Evolutionary conservation across 2,113 vertebrate species (phyloP).

Genomic region (Apaloderma vittatum): DNA sequence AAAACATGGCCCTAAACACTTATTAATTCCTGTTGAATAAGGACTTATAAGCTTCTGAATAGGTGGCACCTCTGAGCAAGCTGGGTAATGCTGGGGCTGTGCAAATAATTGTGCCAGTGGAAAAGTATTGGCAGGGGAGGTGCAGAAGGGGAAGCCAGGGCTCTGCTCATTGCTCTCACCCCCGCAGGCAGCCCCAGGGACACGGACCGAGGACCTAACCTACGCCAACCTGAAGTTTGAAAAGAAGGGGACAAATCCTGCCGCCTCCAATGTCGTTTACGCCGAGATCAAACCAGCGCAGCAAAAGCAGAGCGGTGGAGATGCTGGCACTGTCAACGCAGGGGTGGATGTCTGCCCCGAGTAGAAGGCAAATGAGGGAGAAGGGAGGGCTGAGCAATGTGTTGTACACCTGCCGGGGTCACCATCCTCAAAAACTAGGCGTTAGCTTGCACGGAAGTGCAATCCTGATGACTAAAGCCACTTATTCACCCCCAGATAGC

Average conservation of each 20-base stretch:
- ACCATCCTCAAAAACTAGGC: not conserved
- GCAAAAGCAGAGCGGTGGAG: not conserved
- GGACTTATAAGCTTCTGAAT: not conserved
- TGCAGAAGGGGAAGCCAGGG: not conserved
- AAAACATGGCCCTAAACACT: not conserved
- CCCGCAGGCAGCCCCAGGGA: not conserved
- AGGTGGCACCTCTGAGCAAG: not conserved
- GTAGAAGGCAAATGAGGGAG: not conserved
- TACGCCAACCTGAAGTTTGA: constrained; percentile 33
- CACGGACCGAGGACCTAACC: not conserved
- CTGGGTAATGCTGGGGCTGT: not conserved
- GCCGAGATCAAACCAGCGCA: not conserved
- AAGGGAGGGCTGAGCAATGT: not conserved
- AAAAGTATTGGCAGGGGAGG: not conserved
- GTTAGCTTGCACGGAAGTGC: not conserved
- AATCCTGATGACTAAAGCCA: not conserved
- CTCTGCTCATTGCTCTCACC: not conserved
- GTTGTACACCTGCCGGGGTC: rapidly evolving
- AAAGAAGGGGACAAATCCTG: not conserved
- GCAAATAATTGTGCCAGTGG: not conserved
- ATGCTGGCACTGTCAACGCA: not conserved
- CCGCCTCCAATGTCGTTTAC: not conserved
- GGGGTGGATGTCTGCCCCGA: not conserved
- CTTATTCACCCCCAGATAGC: not conserved
- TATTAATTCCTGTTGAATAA: not conserved